Evolutionary conservation across 2,797 vertebrate genomes (phyloP).

Genomic region (Pangasius krempfi): DNA sequence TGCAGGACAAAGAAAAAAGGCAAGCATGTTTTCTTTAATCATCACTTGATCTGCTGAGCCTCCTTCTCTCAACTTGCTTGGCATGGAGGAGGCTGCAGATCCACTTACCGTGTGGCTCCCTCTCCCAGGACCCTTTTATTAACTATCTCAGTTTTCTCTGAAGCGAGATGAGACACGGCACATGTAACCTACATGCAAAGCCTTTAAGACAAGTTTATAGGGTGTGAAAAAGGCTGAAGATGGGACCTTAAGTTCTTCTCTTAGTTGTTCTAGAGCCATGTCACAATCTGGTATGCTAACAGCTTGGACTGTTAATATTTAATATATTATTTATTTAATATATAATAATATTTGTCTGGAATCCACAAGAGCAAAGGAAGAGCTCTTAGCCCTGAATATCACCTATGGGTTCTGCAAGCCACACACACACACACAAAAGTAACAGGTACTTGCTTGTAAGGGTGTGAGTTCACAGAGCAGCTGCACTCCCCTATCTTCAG

Average conservation of each 20-base stretch:
- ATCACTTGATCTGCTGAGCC: conserved; percentile 1
- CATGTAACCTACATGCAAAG: conserved; percentile 34
- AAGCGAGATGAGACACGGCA: conserved; percentile 34
- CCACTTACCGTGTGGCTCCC: conserved; percentile 30
- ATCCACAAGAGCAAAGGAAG: not conserved
- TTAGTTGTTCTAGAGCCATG: conserved; percentile 26
- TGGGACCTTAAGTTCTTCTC: conserved; percentile 23
- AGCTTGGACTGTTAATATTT: conserved; percentile 7
- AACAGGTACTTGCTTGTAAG: conserved; percentile 41
- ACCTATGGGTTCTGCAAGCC: not conserved
- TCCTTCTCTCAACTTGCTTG: not conserved
- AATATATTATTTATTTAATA: too few species aligned
- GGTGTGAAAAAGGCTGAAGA: conserved; percentile 28
- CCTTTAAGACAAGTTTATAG: conserved; percentile 25
- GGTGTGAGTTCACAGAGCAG: conserved; percentile 32
- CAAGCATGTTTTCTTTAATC: conserved; percentile 16
- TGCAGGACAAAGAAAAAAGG: conserved; percentile 37
- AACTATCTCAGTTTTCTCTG: conserved; percentile 25
- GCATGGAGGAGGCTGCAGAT: not conserved
- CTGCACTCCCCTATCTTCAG: not conserved
- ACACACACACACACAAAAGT: conserved; percentile 1
- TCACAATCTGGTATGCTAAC: conserved; percentile 33
- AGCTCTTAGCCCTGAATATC: not conserved
- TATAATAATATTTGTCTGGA: too few species aligned
- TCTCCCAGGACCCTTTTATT: not conserved